Conservation (phyloP, 2,888 invertebrate genomes). For the Idaea straminata region DNA sequence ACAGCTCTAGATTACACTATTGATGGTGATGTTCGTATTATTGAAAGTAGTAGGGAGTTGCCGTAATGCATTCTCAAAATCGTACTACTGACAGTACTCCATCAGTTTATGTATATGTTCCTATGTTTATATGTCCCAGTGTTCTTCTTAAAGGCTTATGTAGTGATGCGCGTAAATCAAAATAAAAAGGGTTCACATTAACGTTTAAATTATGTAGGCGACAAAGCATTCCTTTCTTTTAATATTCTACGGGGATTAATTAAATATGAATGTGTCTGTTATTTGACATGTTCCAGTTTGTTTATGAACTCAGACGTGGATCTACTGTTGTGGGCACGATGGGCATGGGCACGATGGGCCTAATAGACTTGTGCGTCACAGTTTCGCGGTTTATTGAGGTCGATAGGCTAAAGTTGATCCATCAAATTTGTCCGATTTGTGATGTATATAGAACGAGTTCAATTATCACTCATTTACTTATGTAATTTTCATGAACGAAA, state of each 20-base stretch:
- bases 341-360: too few species aligned
- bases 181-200: background rate
- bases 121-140: background rate
- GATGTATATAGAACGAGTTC: too few species aligned
- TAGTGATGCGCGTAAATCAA: background rate
- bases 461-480: too few species aligned
- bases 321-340: too few species aligned
- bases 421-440: too few species aligned
- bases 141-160: background rate
- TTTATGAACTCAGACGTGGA: background rate
- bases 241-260: background rate
- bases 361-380: too few species aligned
- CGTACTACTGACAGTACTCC: background rate
- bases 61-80: background rate
- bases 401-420: too few species aligned
- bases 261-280: background rate
- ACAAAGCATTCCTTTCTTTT: background rate
- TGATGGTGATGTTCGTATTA: too few species aligned
- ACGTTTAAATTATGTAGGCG: background rate
- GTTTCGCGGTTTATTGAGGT: too few species aligned
- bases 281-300: background rate
- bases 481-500: too few species aligned
- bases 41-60: background rate
- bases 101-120: constrained; percentile 2
- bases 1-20: too few species aligned